Percentiles rank a stretch among this genome's conserved stretches.
Conservation (phyloP, 2,797 vertebrate genomes). For the Poeciliopsis gracilis region DNA sequence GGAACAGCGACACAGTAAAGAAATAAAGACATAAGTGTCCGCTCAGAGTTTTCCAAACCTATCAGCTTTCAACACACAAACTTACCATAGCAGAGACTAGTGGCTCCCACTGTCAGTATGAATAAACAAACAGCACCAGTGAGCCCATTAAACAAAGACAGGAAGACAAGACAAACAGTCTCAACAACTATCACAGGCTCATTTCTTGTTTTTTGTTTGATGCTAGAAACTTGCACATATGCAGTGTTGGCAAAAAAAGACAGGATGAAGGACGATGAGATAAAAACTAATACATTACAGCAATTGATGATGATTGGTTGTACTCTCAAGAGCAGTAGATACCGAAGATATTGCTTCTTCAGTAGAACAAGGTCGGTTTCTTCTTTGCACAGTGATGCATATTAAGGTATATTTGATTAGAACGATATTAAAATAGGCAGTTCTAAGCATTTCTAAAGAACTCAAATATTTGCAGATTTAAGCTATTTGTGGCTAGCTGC, state of each 20-base stretch:
- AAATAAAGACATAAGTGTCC: not conserved
- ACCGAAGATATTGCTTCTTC: not conserved
- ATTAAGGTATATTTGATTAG: not conserved
- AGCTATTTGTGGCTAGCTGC: not conserved
- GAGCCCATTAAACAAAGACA: not conserved
- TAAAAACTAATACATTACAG: not conserved
- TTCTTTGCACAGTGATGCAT: not conserved
- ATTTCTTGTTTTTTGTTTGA: slow-evolving; percentile 1
- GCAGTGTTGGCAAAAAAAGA: not conserved
- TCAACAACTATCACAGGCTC: not conserved
- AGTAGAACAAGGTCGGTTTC: not conserved
- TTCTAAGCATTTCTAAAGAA: not conserved
- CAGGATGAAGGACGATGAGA: not conserved
- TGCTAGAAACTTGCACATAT: not conserved
- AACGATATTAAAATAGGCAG: not conserved
- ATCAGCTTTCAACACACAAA: not conserved
- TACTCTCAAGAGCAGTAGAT: not conserved
- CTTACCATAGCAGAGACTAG: not conserved
- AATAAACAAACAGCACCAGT: not conserved
- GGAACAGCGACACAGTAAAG: not conserved
- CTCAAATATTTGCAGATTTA: not conserved
- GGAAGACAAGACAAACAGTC: not conserved
- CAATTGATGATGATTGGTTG: not conserved
- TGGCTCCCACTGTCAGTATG: not conserved
- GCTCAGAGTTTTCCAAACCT: not conserved